phyloP scores from a whole-genome alignment of 1,140 invertebrate species.

The Heliconius congener region DNA sequence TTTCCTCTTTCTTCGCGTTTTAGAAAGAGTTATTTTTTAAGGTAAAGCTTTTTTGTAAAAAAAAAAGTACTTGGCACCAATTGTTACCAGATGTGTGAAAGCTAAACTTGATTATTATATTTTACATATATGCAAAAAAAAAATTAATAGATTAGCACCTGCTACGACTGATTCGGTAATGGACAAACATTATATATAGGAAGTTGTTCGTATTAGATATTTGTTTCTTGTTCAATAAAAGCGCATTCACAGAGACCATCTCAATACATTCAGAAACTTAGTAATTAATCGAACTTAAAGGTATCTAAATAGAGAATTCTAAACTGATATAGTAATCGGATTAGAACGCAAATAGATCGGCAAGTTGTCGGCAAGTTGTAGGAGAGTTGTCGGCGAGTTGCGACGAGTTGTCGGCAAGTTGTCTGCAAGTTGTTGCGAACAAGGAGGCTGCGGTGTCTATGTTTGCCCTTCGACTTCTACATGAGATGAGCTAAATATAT shows the following conservation, averaged over 20 bases:
- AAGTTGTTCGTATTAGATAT: neutral
- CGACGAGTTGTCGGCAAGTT: constrained; percentile 38
- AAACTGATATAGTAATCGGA: constrained; percentile 37
- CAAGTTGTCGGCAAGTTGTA: constrained; percentile 39
- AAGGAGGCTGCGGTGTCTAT: constrained; percentile 41
- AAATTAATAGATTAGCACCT: too few relatives aligned
- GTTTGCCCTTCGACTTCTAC: constrained; percentile 41
- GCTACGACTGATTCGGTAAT: too few relatives aligned
- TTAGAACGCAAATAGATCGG: constrained; percentile 47
- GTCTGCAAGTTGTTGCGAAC: constrained; percentile 21
- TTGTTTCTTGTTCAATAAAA: constrained; percentile 9
- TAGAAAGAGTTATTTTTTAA: too few relatives aligned
- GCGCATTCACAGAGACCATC: constrained; percentile 7
- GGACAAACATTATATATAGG: neutral
- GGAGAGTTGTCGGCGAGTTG: constrained; percentile 35
- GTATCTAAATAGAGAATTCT: constrained; percentile 35
- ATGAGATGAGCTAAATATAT: constrained; percentile 37
- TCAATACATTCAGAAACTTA: constrained; percentile 17
- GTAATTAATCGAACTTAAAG: constrained; percentile 30
- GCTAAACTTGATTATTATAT: too few relatives aligned
- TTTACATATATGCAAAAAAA: neutral
- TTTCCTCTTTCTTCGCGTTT: too few relatives aligned
- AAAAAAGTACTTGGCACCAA: too few relatives aligned
- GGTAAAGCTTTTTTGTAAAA: too few relatives aligned
- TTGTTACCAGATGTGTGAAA: too few relatives aligned